Evolutionary conservation across 2,113 vertebrate species (phyloP).

Genomic region (Rattus norvegicus): DNA sequence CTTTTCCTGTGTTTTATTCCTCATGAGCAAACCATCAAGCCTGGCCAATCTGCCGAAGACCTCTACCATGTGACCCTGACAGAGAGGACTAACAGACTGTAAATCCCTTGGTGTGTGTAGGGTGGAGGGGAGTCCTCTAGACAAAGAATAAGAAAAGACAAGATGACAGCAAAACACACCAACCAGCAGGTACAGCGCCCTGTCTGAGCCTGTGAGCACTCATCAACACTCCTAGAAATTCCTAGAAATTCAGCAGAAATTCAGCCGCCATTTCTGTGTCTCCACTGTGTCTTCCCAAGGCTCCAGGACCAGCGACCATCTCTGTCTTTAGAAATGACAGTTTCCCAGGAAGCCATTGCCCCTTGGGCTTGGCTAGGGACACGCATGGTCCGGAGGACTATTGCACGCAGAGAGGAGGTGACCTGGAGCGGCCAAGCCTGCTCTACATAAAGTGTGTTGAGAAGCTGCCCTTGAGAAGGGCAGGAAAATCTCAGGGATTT

Average conservation of each 20-base stretch:
- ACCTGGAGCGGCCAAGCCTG: not conserved
- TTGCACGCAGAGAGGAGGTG: not conserved
- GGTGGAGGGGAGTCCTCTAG: not conserved
- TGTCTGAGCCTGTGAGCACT: fast-evolving
- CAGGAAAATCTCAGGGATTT: not conserved
- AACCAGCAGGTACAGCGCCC: fast-evolving
- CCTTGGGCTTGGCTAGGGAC: not conserved
- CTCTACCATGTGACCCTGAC: not conserved
- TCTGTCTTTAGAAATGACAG: not conserved
- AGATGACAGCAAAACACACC: not conserved
- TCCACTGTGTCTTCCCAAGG: not conserved
- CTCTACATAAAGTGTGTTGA: not conserved
- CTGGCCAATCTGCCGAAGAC: not conserved
- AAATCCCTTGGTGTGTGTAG: not conserved
- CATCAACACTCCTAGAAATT: fast-evolving
- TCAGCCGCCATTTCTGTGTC: fast-evolving
- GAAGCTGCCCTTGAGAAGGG: not conserved
- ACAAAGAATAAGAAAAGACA: not conserved
- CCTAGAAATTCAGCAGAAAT: not conserved
- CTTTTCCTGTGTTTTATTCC: not conserved
- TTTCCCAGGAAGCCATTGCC: not conserved
- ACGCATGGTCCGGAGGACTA: fast-evolving
- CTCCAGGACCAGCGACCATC: not conserved
- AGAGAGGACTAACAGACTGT: not conserved
- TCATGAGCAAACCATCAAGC: not conserved